Conservation (phyloP, 2,888 invertebrate species). For the Syrphus vitripennis region DNA sequence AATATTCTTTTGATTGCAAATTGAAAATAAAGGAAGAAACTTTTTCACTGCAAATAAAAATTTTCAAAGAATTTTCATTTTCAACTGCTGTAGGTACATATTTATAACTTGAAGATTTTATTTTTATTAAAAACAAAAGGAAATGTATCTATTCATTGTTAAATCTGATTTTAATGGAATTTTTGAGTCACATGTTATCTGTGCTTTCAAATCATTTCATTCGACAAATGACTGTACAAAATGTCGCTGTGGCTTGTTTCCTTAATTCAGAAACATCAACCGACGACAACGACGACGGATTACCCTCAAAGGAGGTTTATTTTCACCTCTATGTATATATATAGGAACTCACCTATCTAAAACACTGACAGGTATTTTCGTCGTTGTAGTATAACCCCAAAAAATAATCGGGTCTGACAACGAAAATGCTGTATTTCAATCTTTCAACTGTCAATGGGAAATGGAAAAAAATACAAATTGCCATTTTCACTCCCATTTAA, state of each 20-base stretch:
- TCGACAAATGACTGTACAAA: conserved; percentile 54
- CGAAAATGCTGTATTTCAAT: conserved; percentile 53
- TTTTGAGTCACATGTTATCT: conserved; percentile 42
- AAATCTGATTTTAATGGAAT: conserved; percentile 41
- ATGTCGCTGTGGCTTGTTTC: background rate
- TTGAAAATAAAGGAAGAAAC: background rate
- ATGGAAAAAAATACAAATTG: conserved; percentile 63
- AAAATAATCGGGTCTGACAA: background rate
- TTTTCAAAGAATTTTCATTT: background rate
- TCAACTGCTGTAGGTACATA: too few relatives aligned
- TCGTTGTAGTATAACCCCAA: too few relatives aligned
- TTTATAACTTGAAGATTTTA: conserved; percentile 2
- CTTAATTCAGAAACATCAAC: background rate
- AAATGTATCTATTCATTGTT: background rate
- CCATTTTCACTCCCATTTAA: conserved; percentile 53
- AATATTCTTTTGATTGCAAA: background rate
- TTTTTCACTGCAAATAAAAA: background rate
- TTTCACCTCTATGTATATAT: conserved; percentile 30
- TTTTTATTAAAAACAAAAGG: background rate
- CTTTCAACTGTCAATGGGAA: conserved; percentile 51
- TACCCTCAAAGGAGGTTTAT: conserved; percentile 1
- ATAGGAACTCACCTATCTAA: conserved; percentile 18
- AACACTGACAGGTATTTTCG: conserved; percentile 7
- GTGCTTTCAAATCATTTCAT: background rate
- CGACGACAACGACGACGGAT: background rate